Evolutionary conservation across 92 coral and sea anemone species (phyloP), one percentile per base, ranked within the genome.

Genomic region (Epizoanthus scotinus): DNA sequence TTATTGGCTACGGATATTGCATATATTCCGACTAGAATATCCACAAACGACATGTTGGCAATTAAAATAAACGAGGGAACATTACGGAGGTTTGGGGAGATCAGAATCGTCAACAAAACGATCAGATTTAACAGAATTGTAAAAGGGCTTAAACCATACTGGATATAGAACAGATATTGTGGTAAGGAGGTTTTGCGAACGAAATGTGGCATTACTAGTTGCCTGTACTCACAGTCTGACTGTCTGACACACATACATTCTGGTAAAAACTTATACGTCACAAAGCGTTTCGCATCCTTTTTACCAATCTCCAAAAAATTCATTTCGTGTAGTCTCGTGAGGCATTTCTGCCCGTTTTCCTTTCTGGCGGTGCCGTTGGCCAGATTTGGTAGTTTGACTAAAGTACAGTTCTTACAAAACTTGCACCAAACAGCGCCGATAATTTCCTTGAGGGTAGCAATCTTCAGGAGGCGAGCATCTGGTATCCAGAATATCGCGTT

Each of bases 151-250:
- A 90, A 67, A 34, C 79, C 53, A 54, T 87, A 90, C 69, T 90
- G 87, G 28, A 90, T 9, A 70, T 84, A 85, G 27, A 90, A 90
- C 21, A 90, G 63, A 9, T 67, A 70, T 70, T 90, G 94, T 13
- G 94, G 94, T 19, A 90, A 59, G 1, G 89, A 71, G 13, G 80
- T 83, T 6, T 67, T 81, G 56, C 58, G 67, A 63, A 75, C 50
- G 60, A 87, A 87, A 57, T 84, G 86, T 21, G 91, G 94, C 94
- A 90, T 90, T 17, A 90, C 83, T 7, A 90, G 73, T 55, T 90
- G 91, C 36, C 94, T 79, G 63, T 87, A 90, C 53, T 90, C 94
- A 63, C 94, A 90, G 64, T 90, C 94, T 27, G 94, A 84, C 49
- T 71, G 85, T 80, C 70, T 87, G 13, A 87, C 87, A 64, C 94